Conservation (phyloP, 2,113 vertebrate species). For the Poeciliopsis prolifica region DNA sequence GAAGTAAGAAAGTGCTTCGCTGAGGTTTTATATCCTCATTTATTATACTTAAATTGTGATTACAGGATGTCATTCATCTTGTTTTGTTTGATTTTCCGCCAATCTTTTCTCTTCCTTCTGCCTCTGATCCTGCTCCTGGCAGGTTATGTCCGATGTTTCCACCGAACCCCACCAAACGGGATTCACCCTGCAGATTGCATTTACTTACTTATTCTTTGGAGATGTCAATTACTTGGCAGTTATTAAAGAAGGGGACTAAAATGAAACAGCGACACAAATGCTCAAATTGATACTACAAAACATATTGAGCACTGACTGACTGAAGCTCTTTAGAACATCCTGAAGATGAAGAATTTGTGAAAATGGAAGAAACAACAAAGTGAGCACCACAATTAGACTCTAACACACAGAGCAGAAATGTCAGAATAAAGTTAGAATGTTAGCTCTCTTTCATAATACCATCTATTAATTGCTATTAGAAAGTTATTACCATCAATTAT, state of each 20-base stretch:
- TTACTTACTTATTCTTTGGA: too few species aligned
- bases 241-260: too few species aligned
- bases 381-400: too few species aligned
- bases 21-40: not conserved
- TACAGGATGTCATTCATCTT: not conserved
- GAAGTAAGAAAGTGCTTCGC: not conserved
- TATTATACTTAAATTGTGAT: not conserved
- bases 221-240: too few species aligned
- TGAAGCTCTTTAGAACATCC: not conserved
- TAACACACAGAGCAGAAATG: too few species aligned
- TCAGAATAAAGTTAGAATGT: too few species aligned
- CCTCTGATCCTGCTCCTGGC: not conserved
- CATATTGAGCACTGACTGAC: not conserved
- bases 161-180: too few species aligned
- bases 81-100: not conserved
- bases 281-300: not conserved
- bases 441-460: too few species aligned
- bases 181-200: too few species aligned
- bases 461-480: too few species aligned
- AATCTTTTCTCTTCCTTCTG: not conserved
- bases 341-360: not conserved
- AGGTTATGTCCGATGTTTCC: not conserved
- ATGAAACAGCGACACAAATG: too few species aligned
- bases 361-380: not conserved
- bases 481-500: too few species aligned